Evolutionary conservation across 2,797 vertebrate genomes (phyloP), one percentile per base, ranked within the genome.

Genomic region (Acanthornis magna): DNA sequence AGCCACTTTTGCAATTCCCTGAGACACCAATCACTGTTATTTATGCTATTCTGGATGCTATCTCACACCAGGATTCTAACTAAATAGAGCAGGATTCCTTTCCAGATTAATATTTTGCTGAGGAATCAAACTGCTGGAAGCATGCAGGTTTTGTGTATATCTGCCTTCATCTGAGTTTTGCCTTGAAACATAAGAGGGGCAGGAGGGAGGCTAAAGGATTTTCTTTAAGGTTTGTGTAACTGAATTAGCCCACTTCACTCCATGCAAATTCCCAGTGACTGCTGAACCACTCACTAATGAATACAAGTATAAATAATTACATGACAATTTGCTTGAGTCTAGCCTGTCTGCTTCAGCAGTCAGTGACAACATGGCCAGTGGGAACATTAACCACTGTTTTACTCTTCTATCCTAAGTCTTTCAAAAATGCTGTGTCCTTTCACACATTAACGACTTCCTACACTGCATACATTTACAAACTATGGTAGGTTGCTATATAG

Each of bases 161-260:
- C 34, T 85, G 74, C 23, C 55, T 94, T 79, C 76, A 89, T 61
- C 11, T 74, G 55, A 90, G 79, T 53, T 93, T 73, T 95, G 66
- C 55, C 68, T 96, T 94, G 72, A 94, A 88, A 78, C 6, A 21
- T 6, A 68, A 65, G 40, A 76, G 65, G 30, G 29, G 78, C 54
- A 72, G 60, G 50, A 89, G 38, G 10, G 7, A 60, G 48, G 50
- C 38, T 85, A 74, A 91, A 87, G n/a, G 93, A 68, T 90, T 79
- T 91, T 78, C 53, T 94, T 80, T 63, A 78, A 45, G 57, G 51
- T 79, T 93, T 93, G 40, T 61, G 63, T 81, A 94, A 94, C 45
- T 54, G 58, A 96, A 96, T 95, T 91, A 97, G 75, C 43, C 71
- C 53, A 62, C 83, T 95, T 97, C 47, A 83, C 61, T 93, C 51